phyloP scores from a whole-genome alignment of 2,797 vertebrate genomes.

The Mareca penelope region DNA sequence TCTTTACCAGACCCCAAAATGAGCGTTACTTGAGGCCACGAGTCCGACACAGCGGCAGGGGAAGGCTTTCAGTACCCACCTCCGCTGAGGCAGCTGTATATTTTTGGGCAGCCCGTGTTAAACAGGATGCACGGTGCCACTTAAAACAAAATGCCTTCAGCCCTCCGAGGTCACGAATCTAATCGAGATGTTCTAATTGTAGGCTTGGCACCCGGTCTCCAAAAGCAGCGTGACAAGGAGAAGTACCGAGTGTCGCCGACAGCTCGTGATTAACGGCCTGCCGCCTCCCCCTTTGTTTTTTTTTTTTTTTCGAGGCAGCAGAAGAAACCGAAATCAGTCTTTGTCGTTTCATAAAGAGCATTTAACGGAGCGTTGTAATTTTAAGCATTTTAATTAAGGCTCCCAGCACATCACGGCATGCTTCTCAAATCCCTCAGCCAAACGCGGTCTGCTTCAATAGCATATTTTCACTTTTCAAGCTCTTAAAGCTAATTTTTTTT shows the following conservation, averaged over 20 bases:
- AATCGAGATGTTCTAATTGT: neutral
- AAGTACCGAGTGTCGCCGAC: neutral
- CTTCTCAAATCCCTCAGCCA: neutral
- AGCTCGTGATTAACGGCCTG: neutral
- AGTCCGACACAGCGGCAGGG: neutral
- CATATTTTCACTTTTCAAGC: neutral
- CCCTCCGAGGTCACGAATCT: neutral
- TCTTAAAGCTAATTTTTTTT: neutral
- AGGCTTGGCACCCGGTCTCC: neutral
- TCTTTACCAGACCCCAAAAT: neutral
- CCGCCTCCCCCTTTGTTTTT: slow-evolving; percentile 1
- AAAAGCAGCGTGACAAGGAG: neutral
- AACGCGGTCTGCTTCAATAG: neutral
- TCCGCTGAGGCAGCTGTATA: neutral
- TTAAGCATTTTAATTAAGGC: slow-evolving; percentile 2
- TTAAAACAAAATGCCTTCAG: neutral
- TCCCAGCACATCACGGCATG: neutral
- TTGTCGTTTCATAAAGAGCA: neutral
- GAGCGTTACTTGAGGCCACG: neutral
- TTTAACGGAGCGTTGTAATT: neutral
- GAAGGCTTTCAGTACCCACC: neutral
- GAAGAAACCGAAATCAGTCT: neutral
- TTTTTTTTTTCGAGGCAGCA: slow-evolving; percentile 6
- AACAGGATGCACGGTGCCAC: neutral
- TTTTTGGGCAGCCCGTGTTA: neutral